Percentiles rank a stretch among this genome's conserved stretches.
Evolutionary conservation across 2,113 vertebrate species (phyloP).

Genomic region (Anhinga rufa): DNA sequence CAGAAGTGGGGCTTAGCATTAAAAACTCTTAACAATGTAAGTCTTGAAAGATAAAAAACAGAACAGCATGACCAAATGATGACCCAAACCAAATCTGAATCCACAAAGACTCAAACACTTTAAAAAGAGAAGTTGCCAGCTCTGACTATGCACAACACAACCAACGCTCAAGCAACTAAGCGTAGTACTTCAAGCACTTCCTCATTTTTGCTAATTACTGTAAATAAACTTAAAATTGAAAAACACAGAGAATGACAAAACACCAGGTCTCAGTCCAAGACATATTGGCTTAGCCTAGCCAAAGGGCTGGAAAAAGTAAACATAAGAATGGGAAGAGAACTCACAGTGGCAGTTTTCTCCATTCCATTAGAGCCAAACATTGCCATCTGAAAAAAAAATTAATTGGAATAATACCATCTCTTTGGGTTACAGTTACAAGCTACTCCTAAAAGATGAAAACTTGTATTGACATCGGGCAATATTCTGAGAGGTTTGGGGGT

Average conservation of each 20-base stretch:
- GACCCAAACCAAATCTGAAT: not conserved
- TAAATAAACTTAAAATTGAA: not conserved
- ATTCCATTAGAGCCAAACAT: not conserved
- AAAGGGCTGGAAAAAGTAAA: not conserved
- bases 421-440: not conserved
- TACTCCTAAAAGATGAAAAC: not conserved
- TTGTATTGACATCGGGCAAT: not conserved
- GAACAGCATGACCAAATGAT: not conserved
- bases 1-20: not conserved
- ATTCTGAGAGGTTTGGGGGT: not conserved
- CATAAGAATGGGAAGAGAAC: not conserved
- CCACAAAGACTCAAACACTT: not conserved
- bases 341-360: not conserved
- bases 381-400: not conserved
- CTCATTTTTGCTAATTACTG: not conserved
- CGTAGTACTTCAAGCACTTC: not conserved
- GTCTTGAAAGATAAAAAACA: not conserved
- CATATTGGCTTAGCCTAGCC: not conserved
- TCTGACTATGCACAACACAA: not conserved
- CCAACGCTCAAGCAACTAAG: not conserved
- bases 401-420: not conserved
- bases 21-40: not conserved
- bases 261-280: not conserved
- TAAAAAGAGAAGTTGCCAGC: not conserved
- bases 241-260: not conserved